These are phyloP conservation scores for Oxytorus armatus DNA, from an alignment of 2,888 invertebrate species.

Conservation along the genomic window DNA sequence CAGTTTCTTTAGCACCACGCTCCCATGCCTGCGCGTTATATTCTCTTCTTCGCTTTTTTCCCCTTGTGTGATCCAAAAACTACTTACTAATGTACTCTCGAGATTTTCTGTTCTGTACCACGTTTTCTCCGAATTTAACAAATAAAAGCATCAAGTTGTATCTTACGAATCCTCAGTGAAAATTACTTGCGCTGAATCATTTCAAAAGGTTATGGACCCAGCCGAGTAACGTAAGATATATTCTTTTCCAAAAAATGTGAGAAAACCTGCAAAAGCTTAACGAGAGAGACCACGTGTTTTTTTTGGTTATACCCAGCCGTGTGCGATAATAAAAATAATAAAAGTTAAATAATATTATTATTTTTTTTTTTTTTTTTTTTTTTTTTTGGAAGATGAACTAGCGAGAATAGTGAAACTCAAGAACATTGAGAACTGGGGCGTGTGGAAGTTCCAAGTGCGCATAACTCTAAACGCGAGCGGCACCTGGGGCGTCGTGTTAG, in stretches of 20 bases:
- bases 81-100: neutral
- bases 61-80: neutral
- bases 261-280: neutral
- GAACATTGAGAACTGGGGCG: neutral
- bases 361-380: too few relatives aligned
- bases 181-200: neutral
- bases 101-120: too few relatives aligned
- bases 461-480: neutral
- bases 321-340: neutral
- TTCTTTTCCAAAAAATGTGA: neutral
- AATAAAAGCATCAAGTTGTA: neutral
- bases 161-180: neutral
- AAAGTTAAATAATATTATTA: neutral
- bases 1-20: neutral
- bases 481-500: neutral
- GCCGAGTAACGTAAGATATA: neutral
- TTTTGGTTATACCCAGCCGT: conserved; percentile 1
- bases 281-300: neutral
- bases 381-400: neutral
- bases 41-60: neutral
- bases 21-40: neutral
- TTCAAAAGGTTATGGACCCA: neutral
- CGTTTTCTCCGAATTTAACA: neutral
- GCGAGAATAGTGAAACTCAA: neutral
- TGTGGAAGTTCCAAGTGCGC: conserved; percentile 5